Conservation (phyloP, 2,888 invertebrate species). For the Pterostichus madidus region DNA sequence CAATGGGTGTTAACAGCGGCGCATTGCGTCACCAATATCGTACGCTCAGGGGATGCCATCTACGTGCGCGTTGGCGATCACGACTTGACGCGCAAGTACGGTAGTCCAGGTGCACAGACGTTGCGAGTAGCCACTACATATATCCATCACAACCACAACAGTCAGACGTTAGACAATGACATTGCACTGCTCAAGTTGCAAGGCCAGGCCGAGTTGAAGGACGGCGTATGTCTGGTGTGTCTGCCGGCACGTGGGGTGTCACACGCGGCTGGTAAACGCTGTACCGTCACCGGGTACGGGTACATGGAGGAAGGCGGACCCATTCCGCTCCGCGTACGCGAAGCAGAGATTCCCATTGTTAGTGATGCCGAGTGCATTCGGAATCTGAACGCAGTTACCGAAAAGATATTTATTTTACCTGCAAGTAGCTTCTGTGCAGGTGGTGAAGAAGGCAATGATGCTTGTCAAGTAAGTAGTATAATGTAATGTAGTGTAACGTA, state of each 20-base stretch:
- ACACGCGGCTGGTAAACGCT: slow-evolving; percentile 93
- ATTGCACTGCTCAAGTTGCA: slow-evolving; percentile 94
- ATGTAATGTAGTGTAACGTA: too few species aligned
- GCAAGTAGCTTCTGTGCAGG: slow-evolving; percentile 97
- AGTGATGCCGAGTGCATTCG: slow-evolving; percentile 95
- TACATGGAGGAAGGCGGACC: slow-evolving; percentile 98
- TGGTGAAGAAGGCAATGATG: slow-evolving; percentile 94
- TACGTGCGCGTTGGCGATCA: slow-evolving; percentile 96
- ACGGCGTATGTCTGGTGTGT: slow-evolving; percentile 92
- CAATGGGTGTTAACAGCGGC: slow-evolving; percentile 97
- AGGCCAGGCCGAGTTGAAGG: slow-evolving; percentile 92
- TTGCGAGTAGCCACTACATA: slow-evolving; percentile 94
- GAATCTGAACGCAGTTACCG: slow-evolving; percentile 96
- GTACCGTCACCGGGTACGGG: slow-evolving; percentile 96
- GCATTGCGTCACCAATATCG: slow-evolving; percentile 96
- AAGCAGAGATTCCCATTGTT: slow-evolving; percentile 94
- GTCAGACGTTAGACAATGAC: slow-evolving; percentile 95
- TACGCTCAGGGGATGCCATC: slow-evolving; percentile 95
- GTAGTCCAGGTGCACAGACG: slow-evolving; percentile 94
- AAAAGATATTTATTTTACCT: slow-evolving; percentile 95
- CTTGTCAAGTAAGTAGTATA: slow-evolving; percentile 86
- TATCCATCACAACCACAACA: slow-evolving; percentile 97
- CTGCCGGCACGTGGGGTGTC: slow-evolving; percentile 93
- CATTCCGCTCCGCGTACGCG: slow-evolving; percentile 92
- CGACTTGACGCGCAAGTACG: slow-evolving; percentile 93